Evolutionary conservation across 2,113 vertebrate genomes (phyloP).

Genomic region (Potamarius usumacintae): DNA sequence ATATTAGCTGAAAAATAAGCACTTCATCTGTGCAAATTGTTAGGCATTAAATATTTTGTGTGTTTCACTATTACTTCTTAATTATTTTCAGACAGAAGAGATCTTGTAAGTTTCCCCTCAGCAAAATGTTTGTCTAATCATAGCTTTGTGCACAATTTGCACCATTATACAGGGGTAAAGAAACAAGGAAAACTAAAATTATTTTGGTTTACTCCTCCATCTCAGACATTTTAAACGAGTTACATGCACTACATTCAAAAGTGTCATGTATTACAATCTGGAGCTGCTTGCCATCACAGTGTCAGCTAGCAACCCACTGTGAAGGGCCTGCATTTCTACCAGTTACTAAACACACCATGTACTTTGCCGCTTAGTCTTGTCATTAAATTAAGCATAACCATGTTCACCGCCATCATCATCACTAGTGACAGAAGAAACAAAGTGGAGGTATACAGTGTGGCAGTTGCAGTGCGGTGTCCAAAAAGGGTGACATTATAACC

Average conservation of each 20-base stretch:
- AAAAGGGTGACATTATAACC: background rate
- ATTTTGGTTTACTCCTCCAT: slow-evolving; percentile 29
- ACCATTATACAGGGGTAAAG: background rate
- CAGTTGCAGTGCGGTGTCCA: background rate
- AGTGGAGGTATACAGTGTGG: slow-evolving; percentile 22
- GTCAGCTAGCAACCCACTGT: background rate
- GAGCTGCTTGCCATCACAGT: slow-evolving; percentile 34
- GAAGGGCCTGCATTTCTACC: slow-evolving; percentile 14
- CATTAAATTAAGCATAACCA: background rate
- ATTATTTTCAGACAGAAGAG: slow-evolving; percentile 7
- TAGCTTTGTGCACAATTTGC: slow-evolving; percentile 26
- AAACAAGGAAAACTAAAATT: slow-evolving; percentile 11
- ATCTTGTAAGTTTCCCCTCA: background rate
- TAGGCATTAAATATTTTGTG: slow-evolving; percentile 14
- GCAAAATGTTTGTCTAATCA: slow-evolving; percentile 16
- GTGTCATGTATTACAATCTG: slow-evolving; percentile 49
- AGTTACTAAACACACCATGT: slow-evolving; percentile 14
- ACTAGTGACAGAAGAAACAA: slow-evolving; percentile 3
- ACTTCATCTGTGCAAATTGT: slow-evolving; percentile 9
- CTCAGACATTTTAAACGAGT: slow-evolving; percentile 22
- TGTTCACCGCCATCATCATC: slow-evolving; percentile 15
- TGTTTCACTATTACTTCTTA: slow-evolving; percentile 25
- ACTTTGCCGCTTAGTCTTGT: background rate
- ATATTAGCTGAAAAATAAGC: slow-evolving; percentile 14
- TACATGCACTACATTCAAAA: slow-evolving; percentile 50